Evolutionary conservation across 2,888 invertebrate species (phyloP), one percentile per base, ranked within the genome.

Genomic region (Drosophila fungiperda): DNA sequence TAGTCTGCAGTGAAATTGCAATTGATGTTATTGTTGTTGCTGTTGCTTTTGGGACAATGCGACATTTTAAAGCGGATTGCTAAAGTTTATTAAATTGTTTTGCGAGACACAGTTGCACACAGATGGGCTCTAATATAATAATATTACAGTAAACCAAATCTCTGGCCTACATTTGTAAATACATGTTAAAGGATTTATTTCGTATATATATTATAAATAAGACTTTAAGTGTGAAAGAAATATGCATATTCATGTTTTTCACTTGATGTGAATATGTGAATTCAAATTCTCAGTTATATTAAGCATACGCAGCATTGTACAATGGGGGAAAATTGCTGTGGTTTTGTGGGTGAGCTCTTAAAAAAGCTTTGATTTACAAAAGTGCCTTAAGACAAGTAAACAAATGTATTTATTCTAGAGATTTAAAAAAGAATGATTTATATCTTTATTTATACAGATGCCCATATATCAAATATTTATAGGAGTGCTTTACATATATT

Each of bases 1-100:
- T 45, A 66, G 57, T 45, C 57, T 53, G 60, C 38, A 79, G 66
- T 79, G 48, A 52, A 67, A 63, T 63, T 71, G 67, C 63, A 64
- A 7, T 64, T 50, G 54, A 36, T 36, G 6, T 20, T 15, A 11
- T 32, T 20, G 15, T 53, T 38, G 54, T 26, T 36, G 9, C 11
- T 54, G 33, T 7, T 48, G 12, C 53, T 40, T 50, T 48, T 26
- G 40, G 40, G 35, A 29, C 63, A 63, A 52, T 71, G 72, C 71
- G 63, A 57, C 63, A 72, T 53, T 63, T 52, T 57, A 33, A 53
- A 68, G 58, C 59, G 52, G 69, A 38, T 50, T 78, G 45, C 12
- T 11, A 29, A 58, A 32, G 33, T 52, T 15, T 49, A 54, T 58
- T 66, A 17, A 45, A 49, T 20, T 50, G 17, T 20, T 33, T 38